Conservation (phyloP, 2,888 invertebrate species). For the Andrena praecox region DNA sequence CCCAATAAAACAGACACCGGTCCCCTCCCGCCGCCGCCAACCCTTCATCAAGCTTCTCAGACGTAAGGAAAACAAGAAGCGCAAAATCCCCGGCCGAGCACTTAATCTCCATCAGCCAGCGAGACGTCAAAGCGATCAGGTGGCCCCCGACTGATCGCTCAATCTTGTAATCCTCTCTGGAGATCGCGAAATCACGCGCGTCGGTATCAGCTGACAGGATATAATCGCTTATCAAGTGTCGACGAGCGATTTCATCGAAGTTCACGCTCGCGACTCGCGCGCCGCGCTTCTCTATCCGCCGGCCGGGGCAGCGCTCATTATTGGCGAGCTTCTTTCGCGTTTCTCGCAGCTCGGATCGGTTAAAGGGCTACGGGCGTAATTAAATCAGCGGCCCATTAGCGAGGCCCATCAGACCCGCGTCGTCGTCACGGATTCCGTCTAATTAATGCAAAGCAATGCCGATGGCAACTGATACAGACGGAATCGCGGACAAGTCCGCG, state of each 20-base stretch:
- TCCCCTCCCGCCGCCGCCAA: background rate
- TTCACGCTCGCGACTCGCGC: conserved; percentile 12
- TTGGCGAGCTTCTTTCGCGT: conserved; percentile 44
- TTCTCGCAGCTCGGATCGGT: conserved; percentile 46
- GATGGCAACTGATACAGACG: conserved; percentile 65
- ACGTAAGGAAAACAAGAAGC: conserved; percentile 2
- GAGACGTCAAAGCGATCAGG: conserved; percentile 34
- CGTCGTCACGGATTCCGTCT: conserved; percentile 78
- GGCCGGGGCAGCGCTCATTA: conserved; percentile 33
- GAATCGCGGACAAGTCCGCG: conserved; percentile 41
- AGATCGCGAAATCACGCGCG: conserved; percentile 20
- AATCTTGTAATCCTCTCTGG: conserved; percentile 8
- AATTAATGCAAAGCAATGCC: conserved; percentile 79
- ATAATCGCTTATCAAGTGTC: conserved; percentile 37
- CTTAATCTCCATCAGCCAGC: conserved; percentile 27
- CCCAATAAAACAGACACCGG: background rate
- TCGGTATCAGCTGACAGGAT: background rate
- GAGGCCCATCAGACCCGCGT: conserved; percentile 74
- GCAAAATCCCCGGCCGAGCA: conserved; percentile 7
- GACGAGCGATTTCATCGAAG: conserved; percentile 30
- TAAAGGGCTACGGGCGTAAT: conserved; percentile 75
- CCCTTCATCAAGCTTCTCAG: background rate
- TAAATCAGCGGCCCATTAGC: conserved; percentile 81
- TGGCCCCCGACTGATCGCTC: conserved; percentile 26
- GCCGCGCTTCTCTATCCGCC: background rate